Conservation (phyloP, 2,113 vertebrate genomes). For the Pampusana beccarii region DNA sequence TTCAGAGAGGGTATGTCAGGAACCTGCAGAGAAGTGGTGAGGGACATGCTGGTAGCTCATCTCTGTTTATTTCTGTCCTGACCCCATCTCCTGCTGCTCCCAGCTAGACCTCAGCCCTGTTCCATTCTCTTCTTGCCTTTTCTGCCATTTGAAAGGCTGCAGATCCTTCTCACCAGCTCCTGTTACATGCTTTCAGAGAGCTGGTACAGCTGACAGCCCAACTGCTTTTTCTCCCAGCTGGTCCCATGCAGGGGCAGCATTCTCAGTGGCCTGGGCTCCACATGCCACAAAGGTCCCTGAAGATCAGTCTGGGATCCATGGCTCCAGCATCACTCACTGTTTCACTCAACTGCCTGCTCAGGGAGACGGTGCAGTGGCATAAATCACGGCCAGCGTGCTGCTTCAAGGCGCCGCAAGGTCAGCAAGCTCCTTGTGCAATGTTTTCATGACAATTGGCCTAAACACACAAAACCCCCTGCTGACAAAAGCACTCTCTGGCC, state of each 20-base stretch:
- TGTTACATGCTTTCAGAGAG: not conserved
- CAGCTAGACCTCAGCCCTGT: not conserved
- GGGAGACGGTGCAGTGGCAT: not conserved
- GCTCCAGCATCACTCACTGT: not conserved
- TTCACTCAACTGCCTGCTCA: not conserved
- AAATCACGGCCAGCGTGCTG: not conserved
- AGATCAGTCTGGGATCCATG: rapidly evolving
- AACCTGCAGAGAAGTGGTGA: not conserved
- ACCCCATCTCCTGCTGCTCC: not conserved
- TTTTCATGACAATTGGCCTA: not conserved
- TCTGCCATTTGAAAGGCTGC: not conserved
- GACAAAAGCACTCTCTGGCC: not conserved
- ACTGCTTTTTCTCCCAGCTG: rapidly evolving
- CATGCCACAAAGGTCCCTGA: rapidly evolving
- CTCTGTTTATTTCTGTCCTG: not conserved
- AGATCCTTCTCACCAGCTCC: not conserved
- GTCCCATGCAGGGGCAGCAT: not conserved
- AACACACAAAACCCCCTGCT: not conserved
- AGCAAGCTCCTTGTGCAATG: not conserved
- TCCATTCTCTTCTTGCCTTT: not conserved
- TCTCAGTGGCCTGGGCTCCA: not conserved
- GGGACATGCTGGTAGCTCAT: not conserved
- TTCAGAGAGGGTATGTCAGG: not conserved
- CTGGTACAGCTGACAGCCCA: not conserved
- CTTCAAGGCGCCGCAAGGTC: not conserved